These are phyloP conservation scores for Spilarctia lutea DNA, from an alignment of 2,888 invertebrate species.

Conservation along the genomic window DNA sequence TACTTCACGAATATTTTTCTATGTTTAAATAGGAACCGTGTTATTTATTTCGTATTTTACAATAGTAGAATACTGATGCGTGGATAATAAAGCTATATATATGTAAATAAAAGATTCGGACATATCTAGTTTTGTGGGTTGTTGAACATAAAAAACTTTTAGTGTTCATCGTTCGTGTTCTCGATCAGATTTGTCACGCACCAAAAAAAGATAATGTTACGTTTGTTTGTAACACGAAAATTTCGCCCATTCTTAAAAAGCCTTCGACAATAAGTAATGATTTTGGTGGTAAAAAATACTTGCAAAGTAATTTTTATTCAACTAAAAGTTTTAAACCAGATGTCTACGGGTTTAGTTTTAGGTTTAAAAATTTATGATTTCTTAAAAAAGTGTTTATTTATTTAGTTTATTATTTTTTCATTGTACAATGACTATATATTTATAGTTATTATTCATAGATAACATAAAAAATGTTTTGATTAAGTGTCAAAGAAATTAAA, in stretches of 20 bases:
- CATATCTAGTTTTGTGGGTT: constrained; percentile 12
- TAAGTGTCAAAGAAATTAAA: too few relatives aligned
- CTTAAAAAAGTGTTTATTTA: too few relatives aligned
- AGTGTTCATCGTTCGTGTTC: too few relatives aligned
- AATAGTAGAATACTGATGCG: constrained; percentile 34
- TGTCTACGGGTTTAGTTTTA: too few relatives aligned
- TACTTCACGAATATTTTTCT: constrained; percentile 8
- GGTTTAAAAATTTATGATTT: too few relatives aligned
- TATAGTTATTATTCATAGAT: too few relatives aligned
- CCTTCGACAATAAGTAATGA: not conserved
- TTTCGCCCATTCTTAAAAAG: not conserved
- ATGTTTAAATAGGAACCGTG: not conserved
- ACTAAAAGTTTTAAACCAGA: too few relatives aligned
- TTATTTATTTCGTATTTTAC: constrained; percentile 26
- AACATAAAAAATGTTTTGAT: too few relatives aligned
- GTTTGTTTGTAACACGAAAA: not conserved
- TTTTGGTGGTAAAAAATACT: not conserved
- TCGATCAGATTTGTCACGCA: not conserved
- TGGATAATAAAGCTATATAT: constrained; percentile 24
- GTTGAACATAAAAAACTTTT: constrained; percentile 1
- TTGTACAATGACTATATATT: too few relatives aligned
- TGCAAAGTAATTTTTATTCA: not conserved
- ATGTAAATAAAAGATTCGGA: constrained; percentile 18
- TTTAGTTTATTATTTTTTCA: too few relatives aligned
- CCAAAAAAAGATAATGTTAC: not conserved